Evolutionary conservation across 2,888 invertebrate genomes (phyloP), one percentile per base, ranked within the genome.

Genomic region (Drosophila neotestacea): DNA sequence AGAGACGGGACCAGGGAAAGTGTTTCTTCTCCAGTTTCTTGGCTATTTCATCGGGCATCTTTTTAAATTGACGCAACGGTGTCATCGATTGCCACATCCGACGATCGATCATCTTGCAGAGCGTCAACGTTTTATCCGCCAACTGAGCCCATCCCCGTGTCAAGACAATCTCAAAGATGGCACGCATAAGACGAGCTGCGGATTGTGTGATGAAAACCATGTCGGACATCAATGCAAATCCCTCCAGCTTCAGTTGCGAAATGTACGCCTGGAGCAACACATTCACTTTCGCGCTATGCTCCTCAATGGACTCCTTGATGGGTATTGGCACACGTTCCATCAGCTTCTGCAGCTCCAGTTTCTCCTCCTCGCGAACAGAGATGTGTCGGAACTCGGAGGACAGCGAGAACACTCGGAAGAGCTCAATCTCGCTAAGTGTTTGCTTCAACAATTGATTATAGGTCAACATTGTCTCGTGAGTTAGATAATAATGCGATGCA

Each of bases 51-150:
- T 98, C 98, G 0, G 98, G 99, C 95, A 99, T 98, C 92, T 98
- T 99, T 77, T 97, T 95, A 91, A 99, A 99, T 92, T 99, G 99
- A 11, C 99, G 90, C 11, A 99, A 93, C 1, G 99, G 99, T 2
- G 98, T 98, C 98, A 99, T 98, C 0, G 98, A 98, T 92, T 99
- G 99, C 99, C 99, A 99, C 98, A 99, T 99, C 36, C 99, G 94
- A 0, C 98, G 95, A 92, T 99, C 98, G 69, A 99, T 98, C 99
- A 99, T 99, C 93, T 99, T 99, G 93, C 99, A 99, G 6, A 99
- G 94, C 0, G 98, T 96, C 16, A 99, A 93, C 0, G 98, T 96
- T 92, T 99, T 99, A 91, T 99, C 99, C 0, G 98, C 98, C 58
- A 99, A 92, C 88, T 99, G 98, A 0, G 99, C 99, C 99, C 99